Conservation (phyloP, 2,797 vertebrate genomes). For the Gymnoscopelus braueri region DNA sequence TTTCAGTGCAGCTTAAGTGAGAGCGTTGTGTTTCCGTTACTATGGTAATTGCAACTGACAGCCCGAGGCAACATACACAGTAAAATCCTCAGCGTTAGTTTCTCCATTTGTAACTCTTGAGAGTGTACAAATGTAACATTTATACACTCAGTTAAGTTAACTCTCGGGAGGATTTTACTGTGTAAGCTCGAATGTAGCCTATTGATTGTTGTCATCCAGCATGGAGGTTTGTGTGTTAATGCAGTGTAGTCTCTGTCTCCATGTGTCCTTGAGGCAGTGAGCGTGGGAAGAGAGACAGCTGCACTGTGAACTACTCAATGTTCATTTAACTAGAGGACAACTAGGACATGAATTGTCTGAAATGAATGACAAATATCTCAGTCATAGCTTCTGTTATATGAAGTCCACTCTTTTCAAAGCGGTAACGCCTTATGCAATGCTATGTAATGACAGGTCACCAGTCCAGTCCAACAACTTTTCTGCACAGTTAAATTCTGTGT, state of each 20-base stretch:
- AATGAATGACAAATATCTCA: neutral
- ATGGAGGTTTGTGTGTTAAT: neutral
- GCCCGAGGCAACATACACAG: too few species aligned
- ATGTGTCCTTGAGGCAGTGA: slow-evolving; percentile 27
- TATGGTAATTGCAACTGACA: too few species aligned
- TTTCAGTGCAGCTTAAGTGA: too few species aligned
- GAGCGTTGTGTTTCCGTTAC: too few species aligned
- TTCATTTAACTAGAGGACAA: too few species aligned
- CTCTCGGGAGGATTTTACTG: too few species aligned
- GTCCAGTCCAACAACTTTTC: neutral
- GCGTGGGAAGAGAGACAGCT: slow-evolving; percentile 57
- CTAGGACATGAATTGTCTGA: neutral
- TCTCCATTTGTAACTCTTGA: too few species aligned
- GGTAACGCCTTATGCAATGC: slow-evolving; percentile 9
- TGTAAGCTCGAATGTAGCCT: too few species aligned
- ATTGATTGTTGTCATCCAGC: neutral
- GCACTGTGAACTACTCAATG: slow-evolving; percentile 7
- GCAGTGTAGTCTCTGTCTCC: neutral
- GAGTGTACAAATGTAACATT: too few species aligned
- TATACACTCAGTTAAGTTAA: too few species aligned
- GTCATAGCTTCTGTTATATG: neutral
- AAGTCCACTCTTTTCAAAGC: slow-evolving; percentile 6
- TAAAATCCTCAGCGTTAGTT: too few species aligned
- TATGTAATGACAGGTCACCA: neutral
- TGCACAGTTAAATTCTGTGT: too few species aligned